phyloP scores from a whole-genome alignment of 2,797 vertebrate genomes.

The Phalloptychus januarius region DNA sequence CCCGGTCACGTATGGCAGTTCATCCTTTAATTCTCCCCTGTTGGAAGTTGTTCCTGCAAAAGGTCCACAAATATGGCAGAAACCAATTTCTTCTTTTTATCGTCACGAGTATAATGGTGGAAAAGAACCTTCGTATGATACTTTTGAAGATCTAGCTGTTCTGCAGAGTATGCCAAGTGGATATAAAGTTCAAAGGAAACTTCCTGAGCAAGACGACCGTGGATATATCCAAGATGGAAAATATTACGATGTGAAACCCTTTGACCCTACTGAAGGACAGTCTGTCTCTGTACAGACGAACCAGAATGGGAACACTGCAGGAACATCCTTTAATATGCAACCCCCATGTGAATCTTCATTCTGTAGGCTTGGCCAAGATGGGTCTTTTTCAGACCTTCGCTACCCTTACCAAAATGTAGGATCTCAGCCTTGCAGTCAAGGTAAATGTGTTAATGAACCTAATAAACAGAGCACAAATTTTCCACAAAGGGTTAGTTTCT shows the following conservation, averaged over 20 bases:
- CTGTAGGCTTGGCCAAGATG: background rate
- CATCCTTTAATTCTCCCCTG: background rate
- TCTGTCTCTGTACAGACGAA: background rate
- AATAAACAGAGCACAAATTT: background rate
- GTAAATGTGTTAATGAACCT: background rate
- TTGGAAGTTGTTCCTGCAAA: background rate
- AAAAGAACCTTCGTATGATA: background rate
- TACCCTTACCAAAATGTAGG: background rate
- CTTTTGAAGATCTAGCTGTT: background rate
- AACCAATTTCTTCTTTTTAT: background rate
- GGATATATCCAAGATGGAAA: background rate
- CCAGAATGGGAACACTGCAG: background rate
- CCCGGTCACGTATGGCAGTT: background rate
- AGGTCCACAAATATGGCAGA: background rate
- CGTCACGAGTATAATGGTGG: background rate
- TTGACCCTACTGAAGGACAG: background rate
- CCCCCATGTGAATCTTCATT: background rate
- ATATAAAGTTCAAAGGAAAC: slow-evolving; percentile 1
- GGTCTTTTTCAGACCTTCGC: background rate
- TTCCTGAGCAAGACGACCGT: background rate
- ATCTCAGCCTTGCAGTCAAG: background rate
- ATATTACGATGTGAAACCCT: slow-evolving; percentile 2
- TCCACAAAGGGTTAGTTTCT: background rate
- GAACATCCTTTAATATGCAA: background rate
- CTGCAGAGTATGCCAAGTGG: background rate